Base-by-base conservation (phyloP, 2,113 vertebrate genomes). In the Picathartes gymnocephalus region DNA sequence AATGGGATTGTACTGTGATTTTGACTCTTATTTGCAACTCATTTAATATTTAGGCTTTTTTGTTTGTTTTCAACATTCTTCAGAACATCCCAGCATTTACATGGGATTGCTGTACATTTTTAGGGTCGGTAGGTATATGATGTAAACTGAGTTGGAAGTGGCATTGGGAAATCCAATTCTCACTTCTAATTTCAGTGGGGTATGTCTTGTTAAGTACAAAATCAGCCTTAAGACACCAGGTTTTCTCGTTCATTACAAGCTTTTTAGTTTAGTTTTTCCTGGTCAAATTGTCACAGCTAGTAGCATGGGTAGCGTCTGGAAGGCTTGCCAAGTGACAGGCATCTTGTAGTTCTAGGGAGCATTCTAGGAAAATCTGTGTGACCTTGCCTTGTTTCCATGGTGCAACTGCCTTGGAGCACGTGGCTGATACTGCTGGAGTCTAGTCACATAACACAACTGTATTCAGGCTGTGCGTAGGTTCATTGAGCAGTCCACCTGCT, bases 341-440 rank as follows among this genome's bases (percentile, higher is more conserved):
- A 27, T 81, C 60, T 85, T 74, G 51, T 23, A 57, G 10, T 28
- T 89, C 44, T 81, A 44, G 84, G 60, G 64, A 22, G 27, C 17
- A 4, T 40, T 81, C n/a, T 51, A 35, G 47, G 27, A 74, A 93
- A 71, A 37, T 50, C 18, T 61, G 13, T 50, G 48, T 68, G 66
- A 44, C 47, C 31, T 71, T 85, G 27, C 44, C 50, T 69, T 60
- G 39, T 76, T 90, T 60, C n/a, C 4, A 1, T 22, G 47, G 23
- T 48, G 11, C 2, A 6, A 6, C 25, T 4, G 12, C 47, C 30
- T 70, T 66, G 56, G 33, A 79, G 47, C 53, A 6, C 1, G 0
- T 14, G 40, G 33, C 14, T 72, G 65, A 6, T 90, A 9, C 16
- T 27, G 1, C 12, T 68, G 13, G 30, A 42, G 20, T 35, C 27